Percentiles rank a stretch among this genome's conserved stretches.
Conservation (phyloP, 2,888 invertebrate species). For the Autographa pulchrina region DNA sequence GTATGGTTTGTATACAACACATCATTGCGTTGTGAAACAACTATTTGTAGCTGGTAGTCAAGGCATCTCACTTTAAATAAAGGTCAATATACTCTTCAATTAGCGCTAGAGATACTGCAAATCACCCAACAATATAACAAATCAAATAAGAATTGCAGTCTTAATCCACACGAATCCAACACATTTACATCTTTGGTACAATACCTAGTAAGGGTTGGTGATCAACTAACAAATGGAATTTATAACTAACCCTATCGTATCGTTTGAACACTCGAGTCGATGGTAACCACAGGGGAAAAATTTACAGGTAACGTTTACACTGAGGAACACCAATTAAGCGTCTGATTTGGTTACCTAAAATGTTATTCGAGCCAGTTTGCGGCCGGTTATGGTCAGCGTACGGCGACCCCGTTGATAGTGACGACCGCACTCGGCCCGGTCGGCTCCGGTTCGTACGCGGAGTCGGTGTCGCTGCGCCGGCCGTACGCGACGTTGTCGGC, state of each 20-base stretch:
- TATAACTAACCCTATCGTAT: conserved; percentile 63
- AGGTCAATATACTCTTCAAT: neutral
- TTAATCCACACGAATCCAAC: conserved; percentile 77
- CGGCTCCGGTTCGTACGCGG: conserved; percentile 92
- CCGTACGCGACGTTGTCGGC: conserved; percentile 86
- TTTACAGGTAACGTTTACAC: conserved; percentile 62
- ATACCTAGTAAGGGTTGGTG: conserved; percentile 85
- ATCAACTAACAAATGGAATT: conserved; percentile 52
- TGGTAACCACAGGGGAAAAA: conserved; percentile 59
- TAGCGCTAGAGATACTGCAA: neutral
- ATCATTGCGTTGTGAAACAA: no score
- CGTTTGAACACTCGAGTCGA: conserved; percentile 72
- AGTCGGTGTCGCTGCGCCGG: conserved; percentile 83
- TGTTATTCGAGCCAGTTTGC: conserved; percentile 48
- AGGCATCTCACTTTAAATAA: no score
- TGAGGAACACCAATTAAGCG: conserved; percentile 62
- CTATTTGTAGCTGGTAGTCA: no score
- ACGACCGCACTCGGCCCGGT: conserved; percentile 90
- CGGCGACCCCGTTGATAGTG: conserved; percentile 96
- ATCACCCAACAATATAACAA: neutral
- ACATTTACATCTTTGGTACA: conserved; percentile 88
- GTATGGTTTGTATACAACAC: no score
- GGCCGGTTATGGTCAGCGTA: conserved; percentile 89
- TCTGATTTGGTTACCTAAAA: conserved; percentile 63
- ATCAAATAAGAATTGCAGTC: conserved; percentile 60